Evolutionary conservation across 2,797 vertebrate species (phyloP), one percentile per base, ranked within the genome.

Genomic region (Poecilia velifera): DNA sequence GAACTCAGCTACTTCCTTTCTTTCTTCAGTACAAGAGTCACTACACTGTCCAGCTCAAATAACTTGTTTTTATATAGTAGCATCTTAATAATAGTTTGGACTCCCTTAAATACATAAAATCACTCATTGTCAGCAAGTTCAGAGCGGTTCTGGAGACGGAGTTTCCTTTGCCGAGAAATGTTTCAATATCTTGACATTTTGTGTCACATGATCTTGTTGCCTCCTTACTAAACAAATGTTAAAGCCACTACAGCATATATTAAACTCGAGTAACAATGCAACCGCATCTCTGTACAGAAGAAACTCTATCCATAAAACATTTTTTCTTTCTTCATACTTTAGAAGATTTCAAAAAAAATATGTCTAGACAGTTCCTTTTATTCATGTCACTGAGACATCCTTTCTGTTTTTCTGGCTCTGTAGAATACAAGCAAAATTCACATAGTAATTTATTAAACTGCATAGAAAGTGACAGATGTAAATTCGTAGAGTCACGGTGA

Each of bases 401-500:
- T 66, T 18, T 66, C 20, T 20, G 4, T 71, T 68, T 76, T 80
- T 25, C 47, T 49, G 7, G n/a, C 25, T 39, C 34, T 16, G 22
- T 78, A 28, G 36, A 53, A 57, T 47, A 34, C 39, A 72, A 73
- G 10, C 10, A 47, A 43, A 84, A 80, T 36, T 72, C 22, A 47
- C 43, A 73, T 62, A 39, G 78, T 78, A 76, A 43, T 28, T 62
- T 53, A 36, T 84, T 76, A 68, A 62, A 82, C 45, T 73, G 78
- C 43, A 77, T 76, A 14, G 20, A 73, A 16, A 2, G 68, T 20
- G 16, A 45, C 9, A 82, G 12, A 73, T 22, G 1, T 18, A 73
- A 84, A 78, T 81, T 72, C 80, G 80, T 81, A 45, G 31, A 62
- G 74, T 73, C 72, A n/a, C 20, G 28, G 22, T 78, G 77, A 82